These are phyloP conservation scores for Acanthurus lineatus DNA, from an alignment of 2,797 vertebrate species.

Conservation along the genomic window DNA sequence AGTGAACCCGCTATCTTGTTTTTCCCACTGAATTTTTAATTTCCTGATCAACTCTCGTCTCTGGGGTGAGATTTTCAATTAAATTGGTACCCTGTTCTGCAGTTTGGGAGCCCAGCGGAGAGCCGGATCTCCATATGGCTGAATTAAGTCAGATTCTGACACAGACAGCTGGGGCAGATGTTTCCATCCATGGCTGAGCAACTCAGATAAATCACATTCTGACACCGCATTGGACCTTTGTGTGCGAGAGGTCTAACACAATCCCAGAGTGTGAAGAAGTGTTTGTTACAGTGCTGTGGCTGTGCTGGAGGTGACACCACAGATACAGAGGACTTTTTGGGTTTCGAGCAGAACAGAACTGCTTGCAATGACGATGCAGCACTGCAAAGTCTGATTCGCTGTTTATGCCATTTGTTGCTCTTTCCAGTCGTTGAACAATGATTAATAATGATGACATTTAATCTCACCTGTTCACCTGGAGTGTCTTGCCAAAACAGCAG, in stretches of 20 bases:
- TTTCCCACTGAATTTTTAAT: conserved; percentile 70
- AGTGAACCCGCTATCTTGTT: conserved; percentile 55
- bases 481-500: no score
- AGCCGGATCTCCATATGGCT: conserved; percentile 46
- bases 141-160: conserved; percentile 15
- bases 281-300: conserved; percentile 17
- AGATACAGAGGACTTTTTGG: conserved; percentile 6
- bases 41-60: conserved; percentile 69
- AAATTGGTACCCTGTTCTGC: conserved; percentile 39
- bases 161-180: conserved; percentile 65
- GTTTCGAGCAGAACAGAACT: conserved; percentile 2
- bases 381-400: no score
- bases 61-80: conserved; percentile 36
- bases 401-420: no score
- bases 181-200: conserved; percentile 55
- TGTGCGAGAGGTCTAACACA: conserved; percentile 18
- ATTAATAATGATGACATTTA: no score
- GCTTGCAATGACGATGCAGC: not conserved
- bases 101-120: conserved; percentile 15
- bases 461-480: no score
- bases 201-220: conserved; percentile 50
- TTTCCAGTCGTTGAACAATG: no score
- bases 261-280: conserved; percentile 35
- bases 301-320: conserved; percentile 28
- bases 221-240: conserved; percentile 14